These are phyloP conservation scores for Stigmatopora argus DNA, from an alignment of 2,113 vertebrate species.

Conservation along the genomic window DNA sequence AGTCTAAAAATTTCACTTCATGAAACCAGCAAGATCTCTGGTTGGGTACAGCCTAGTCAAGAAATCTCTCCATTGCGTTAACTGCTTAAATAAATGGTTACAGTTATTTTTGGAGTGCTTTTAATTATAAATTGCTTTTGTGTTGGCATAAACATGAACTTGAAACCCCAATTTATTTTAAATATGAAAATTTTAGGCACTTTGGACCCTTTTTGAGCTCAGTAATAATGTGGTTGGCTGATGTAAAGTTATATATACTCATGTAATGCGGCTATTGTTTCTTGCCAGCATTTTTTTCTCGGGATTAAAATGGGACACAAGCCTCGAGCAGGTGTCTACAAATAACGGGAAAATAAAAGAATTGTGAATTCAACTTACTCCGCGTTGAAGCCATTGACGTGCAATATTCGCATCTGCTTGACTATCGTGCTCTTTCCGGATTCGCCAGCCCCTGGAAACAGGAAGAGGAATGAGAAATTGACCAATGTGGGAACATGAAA, in stretches of 20 bases:
- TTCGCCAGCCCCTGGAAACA: conserved; percentile 89
- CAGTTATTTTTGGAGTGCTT: not conserved
- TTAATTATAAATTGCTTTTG: too few species aligned
- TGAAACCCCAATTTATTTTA: too few species aligned
- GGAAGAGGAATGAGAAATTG: conserved; percentile 14
- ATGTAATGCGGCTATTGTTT: not conserved
- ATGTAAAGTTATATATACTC: not conserved
- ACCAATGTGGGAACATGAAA: conserved; percentile 2
- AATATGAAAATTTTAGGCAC: too few species aligned
- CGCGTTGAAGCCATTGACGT: conserved; percentile 98
- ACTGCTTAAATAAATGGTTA: too few species aligned
- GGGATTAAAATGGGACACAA: not conserved
- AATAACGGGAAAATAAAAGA: not conserved
- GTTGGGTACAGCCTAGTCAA: too few species aligned
- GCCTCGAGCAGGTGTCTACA: not conserved
- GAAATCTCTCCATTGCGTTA: not conserved
- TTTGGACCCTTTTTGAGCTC: not conserved
- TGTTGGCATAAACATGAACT: too few species aligned
- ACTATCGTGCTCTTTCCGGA: conserved; percentile 99
- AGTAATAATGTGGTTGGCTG: not conserved
- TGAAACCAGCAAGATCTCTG: too few species aligned
- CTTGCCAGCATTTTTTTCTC: not conserved
- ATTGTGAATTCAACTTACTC: conserved; percentile 79
- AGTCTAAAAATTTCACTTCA: too few species aligned
- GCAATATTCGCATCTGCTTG: conserved; percentile 98